Evolutionary conservation across 2,888 invertebrate species (phyloP).

Genomic region (Trichogramma evanescens): DNA sequence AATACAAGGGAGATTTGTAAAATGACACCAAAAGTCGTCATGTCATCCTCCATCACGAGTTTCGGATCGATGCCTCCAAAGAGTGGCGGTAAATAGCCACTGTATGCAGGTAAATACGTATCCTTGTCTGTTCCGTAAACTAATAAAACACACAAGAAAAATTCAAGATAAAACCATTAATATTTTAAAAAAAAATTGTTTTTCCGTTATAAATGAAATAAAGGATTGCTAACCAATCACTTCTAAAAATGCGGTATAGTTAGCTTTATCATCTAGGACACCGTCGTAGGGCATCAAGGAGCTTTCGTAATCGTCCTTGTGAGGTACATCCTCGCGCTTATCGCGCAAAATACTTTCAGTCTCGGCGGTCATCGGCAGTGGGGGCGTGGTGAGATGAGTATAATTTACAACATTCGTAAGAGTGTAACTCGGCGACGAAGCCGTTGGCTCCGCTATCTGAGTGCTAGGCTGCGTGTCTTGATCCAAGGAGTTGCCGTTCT

Average conservation of each 20-base stretch:
- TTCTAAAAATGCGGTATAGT: conserved; percentile 82
- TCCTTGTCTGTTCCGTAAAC: conserved; percentile 49
- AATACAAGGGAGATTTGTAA: conserved; percentile 64
- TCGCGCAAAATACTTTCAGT: conserved; percentile 25
- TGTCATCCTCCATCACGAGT: conserved; percentile 44
- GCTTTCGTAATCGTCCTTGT: conserved; percentile 35
- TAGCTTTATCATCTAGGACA: conserved; percentile 65
- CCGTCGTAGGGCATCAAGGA: conserved; percentile 60
- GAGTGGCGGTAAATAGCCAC: conserved; percentile 67
- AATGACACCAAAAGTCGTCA: conserved; percentile 54
- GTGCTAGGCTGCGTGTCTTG: too few relatives aligned
- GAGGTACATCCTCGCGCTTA: conserved; percentile 33
- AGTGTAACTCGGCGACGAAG: not conserved
- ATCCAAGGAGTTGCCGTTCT: too few relatives aligned
- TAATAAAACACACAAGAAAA: conserved; percentile 25
- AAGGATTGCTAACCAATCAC: conserved; percentile 60
- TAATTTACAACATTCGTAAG: conserved; percentile 6
- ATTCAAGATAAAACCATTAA: not conserved
- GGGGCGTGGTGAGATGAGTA: not conserved
- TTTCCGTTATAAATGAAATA: not conserved
- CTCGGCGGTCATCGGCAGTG: conserved; percentile 5
- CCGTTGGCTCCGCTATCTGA: too few relatives aligned
- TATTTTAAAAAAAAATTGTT: not conserved
- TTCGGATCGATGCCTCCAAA: conserved; percentile 59
- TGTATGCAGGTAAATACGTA: conserved; percentile 59